Percentiles rank a stretch among this genome's conserved stretches.
Evolutionary conservation across 2,113 vertebrate genomes (phyloP).

Genomic region (Pomatorhinus ruficollis): DNA sequence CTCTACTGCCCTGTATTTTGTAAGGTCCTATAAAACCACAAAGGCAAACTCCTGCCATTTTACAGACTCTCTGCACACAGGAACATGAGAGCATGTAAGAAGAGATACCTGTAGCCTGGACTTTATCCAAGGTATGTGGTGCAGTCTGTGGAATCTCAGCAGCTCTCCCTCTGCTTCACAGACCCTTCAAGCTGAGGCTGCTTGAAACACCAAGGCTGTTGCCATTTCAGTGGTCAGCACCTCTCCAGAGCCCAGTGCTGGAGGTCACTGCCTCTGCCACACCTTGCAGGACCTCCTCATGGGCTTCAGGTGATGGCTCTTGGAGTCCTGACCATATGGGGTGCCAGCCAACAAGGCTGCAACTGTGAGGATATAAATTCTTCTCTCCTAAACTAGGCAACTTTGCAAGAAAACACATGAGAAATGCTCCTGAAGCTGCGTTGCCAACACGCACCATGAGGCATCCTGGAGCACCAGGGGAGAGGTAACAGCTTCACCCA

Average conservation of each 20-base stretch:
- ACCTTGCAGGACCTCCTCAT: background rate
- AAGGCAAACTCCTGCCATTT: background rate
- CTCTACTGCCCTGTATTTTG: background rate
- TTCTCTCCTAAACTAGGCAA: background rate
- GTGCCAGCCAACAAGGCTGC: background rate
- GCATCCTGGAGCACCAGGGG: background rate
- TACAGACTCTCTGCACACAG: background rate
- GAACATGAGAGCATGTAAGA: background rate
- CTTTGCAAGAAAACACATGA: background rate
- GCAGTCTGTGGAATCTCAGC: background rate
- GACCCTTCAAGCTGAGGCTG: background rate
- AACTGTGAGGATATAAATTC: background rate
- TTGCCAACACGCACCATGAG: rapidly evolving
- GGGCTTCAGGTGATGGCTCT: background rate
- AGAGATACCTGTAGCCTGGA: background rate
- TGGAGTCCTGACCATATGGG: background rate
- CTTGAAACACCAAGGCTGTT: background rate
- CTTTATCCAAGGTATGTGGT: background rate
- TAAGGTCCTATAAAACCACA: background rate
- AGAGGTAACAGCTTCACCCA: background rate
- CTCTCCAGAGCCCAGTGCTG: background rate
- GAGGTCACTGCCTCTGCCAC: background rate
- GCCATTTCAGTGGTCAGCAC: background rate
- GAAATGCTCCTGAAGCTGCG: background rate
- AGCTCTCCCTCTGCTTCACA: background rate